These are phyloP conservation scores for Camptogramma bilineatum DNA, from an alignment of 2,888 invertebrate species.

Conservation along the genomic window DNA sequence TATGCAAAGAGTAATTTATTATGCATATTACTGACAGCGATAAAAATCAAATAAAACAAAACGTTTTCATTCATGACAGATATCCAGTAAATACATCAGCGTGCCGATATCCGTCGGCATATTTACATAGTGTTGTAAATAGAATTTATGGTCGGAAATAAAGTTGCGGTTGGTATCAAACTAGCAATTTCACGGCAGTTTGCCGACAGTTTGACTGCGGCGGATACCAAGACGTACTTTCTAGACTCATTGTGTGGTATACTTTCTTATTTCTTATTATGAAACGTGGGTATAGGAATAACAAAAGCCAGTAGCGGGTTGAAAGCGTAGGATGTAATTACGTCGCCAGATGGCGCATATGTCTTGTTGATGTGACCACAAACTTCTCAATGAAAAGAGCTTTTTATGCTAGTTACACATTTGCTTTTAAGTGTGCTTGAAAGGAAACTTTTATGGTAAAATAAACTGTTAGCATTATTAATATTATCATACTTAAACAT, in stretches of 20 bases:
- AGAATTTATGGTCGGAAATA: constrained; percentile 54
- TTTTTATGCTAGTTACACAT: constrained; percentile 35
- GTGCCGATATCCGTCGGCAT: constrained; percentile 23
- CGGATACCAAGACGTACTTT: constrained; percentile 67
- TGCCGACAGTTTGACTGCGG: constrained; percentile 59
- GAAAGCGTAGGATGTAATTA: constrained; percentile 80
- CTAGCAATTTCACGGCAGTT: constrained; percentile 75
- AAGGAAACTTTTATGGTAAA: constrained; percentile 12
- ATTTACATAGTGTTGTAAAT: constrained; percentile 40
- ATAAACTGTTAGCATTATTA: not conserved
- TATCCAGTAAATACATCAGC: constrained; percentile 17
- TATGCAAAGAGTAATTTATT: not conserved
- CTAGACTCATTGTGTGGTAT: constrained; percentile 71
- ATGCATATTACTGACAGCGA: not conserved
- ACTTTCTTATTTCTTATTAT: constrained; percentile 76
- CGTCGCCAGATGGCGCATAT: constrained; percentile 73
- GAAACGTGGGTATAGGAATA: constrained; percentile 58
- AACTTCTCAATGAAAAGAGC: constrained; percentile 34
- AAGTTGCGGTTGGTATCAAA: constrained; percentile 68
- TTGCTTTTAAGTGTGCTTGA: constrained; percentile 30
- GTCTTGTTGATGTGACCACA: constrained; percentile 53
- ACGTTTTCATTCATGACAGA: not conserved
- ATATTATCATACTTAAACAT: not conserved
- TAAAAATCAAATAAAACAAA: not conserved
- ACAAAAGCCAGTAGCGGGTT: constrained; percentile 69